Conservation (phyloP, 2,797 vertebrate genomes). For the Peromyscus aztecus region DNA sequence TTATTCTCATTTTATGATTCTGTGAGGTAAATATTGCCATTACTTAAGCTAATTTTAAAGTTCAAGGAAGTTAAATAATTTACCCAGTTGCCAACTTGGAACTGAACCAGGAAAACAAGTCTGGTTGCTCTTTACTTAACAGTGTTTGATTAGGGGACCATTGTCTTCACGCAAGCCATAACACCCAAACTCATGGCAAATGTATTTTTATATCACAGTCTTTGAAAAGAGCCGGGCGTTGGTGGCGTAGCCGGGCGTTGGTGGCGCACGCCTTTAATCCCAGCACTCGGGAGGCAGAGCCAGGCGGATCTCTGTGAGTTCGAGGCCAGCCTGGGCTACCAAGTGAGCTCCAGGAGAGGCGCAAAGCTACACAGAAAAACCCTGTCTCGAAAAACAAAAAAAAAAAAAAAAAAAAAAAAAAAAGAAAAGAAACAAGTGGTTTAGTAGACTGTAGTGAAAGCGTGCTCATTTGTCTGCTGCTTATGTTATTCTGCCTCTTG, state of each 20-base stretch:
- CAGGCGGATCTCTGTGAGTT: too few relatives aligned
- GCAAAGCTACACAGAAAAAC: too few relatives aligned
- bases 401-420: too few relatives aligned
- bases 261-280: too few relatives aligned
- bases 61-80: slow-evolving; percentile 43
- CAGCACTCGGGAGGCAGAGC: too few relatives aligned
- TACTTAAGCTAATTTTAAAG: slow-evolving; percentile 29
- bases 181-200: background rate
- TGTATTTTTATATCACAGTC: background rate
- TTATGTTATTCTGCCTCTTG: background rate
- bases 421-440: slow-evolving; percentile 4
- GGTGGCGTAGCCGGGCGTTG: too few relatives aligned
- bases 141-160: background rate
- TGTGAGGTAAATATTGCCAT: background rate
- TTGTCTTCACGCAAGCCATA: background rate
- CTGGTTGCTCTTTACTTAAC: background rate
- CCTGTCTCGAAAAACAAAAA: too few relatives aligned
- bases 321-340: too few relatives aligned
- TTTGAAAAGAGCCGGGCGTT: too few relatives aligned
- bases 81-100: background rate
- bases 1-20: background rate
- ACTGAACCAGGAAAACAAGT: slow-evolving; percentile 19
- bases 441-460: background rate
- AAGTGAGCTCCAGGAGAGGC: too few relatives aligned
- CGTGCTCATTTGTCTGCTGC: background rate